A percentile compares a stretch with the other conserved stretches of the same genome.
These are phyloP conservation scores for Uromys caudimaculatus DNA, from an alignment of 2,797 vertebrate genomes.

Conservation along the genomic window DNA sequence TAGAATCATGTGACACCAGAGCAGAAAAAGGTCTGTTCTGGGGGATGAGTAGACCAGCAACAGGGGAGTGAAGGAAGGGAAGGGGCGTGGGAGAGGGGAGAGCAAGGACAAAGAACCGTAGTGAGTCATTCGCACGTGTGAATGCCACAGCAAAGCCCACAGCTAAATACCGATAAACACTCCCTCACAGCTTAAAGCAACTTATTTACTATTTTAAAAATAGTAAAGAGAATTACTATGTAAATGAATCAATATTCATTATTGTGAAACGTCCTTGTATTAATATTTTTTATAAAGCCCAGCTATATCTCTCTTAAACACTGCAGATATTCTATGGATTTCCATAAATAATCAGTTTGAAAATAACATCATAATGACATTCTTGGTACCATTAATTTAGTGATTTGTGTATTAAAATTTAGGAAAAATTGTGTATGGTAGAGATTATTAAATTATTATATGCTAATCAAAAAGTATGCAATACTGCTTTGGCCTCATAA, in stretches of 20 bases:
- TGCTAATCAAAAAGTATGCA: background rate
- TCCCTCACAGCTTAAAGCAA: background rate
- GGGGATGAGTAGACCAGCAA: background rate
- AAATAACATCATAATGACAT: constrained; percentile 26
- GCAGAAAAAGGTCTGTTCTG: background rate
- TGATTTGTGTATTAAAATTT: constrained; percentile 20
- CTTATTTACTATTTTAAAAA: background rate
- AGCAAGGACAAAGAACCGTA: background rate
- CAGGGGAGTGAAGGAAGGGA: background rate
- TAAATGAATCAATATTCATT: background rate
- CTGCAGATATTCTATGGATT: constrained; percentile 40
- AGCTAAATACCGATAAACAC: no score
- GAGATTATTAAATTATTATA: constrained; percentile 55
- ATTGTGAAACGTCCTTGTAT: constrained; percentile 4
- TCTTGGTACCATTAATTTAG: constrained; percentile 30
- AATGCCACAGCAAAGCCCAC: no score
- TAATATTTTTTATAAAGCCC: constrained; percentile 6
- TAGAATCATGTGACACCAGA: background rate
- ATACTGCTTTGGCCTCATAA: background rate
- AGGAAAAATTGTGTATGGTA: background rate
- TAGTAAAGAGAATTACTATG: background rate
- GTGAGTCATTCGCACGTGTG: no score
- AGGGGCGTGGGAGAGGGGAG: background rate
- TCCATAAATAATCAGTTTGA: constrained; percentile 39
- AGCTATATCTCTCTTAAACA: background rate